Conservation (phyloP, 2,888 invertebrate genomes). For the Pachycephus smyrnensis region DNA sequence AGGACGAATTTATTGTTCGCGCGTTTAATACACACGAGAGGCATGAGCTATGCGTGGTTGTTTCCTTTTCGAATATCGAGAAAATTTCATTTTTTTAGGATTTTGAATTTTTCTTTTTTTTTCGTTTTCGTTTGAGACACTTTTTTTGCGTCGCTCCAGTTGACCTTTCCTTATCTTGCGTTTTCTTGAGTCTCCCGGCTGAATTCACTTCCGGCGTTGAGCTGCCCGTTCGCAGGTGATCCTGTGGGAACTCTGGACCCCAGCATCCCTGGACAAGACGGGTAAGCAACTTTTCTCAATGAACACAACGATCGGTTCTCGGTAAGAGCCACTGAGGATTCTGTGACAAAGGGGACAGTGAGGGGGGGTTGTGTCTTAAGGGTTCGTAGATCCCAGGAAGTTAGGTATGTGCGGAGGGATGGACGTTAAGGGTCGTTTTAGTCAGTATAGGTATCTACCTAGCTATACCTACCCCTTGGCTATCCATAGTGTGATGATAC, state of each 20-base stretch:
- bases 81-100: not conserved
- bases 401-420: not conserved
- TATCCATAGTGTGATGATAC: not conserved
- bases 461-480: not conserved
- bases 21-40: not conserved
- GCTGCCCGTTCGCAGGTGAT: not conserved
- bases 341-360: not conserved
- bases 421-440: not conserved
- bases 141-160: not conserved
- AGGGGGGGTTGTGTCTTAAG: not conserved
- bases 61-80: not conserved
- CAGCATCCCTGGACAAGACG: not conserved
- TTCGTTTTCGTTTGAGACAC: not conserved
- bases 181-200: not conserved
- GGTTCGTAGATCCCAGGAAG: not conserved
- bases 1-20: conserved; percentile 44
- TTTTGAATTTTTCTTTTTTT: not conserved
- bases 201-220: not conserved
- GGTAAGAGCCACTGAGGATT: not conserved
- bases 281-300: not conserved
- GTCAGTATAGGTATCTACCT: not conserved
- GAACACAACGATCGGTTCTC: not conserved
- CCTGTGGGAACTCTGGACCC: not conserved
- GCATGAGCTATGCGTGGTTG: not conserved
- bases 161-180: not conserved